phyloP scores from a whole-genome alignment of 2,888 invertebrate species.

The Eupeodes latifasciatus region DNA sequence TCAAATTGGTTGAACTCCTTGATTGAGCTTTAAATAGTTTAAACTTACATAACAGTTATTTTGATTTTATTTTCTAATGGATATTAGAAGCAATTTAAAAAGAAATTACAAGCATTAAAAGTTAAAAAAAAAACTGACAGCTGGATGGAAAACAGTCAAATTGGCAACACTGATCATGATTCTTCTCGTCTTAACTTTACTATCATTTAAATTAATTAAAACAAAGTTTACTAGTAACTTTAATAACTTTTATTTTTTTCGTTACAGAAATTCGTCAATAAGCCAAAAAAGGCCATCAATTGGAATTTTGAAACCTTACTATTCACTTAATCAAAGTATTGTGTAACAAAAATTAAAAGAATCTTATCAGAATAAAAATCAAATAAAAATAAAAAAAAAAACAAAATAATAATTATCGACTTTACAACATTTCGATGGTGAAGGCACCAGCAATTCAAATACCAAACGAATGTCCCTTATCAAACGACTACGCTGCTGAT shows the following conservation, averaged over 20 bases:
- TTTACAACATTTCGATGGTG: constrained; percentile 69
- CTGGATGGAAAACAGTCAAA: too few species aligned
- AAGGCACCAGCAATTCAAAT: constrained; percentile 63
- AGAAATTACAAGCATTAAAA: too few species aligned
- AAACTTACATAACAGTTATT: too few species aligned
- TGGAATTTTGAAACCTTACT: constrained; percentile 24
- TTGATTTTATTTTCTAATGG: too few species aligned
- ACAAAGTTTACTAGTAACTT: neutral
- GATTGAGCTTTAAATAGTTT: too few species aligned
- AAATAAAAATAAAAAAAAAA: neutral
- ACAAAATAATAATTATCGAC: constrained; percentile 28
- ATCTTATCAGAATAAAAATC: neutral
- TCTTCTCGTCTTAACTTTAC: too few species aligned
- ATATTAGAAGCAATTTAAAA: too few species aligned
- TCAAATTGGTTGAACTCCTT: too few species aligned
- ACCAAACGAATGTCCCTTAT: constrained; percentile 56
- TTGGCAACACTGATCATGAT: too few species aligned
- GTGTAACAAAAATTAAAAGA: neutral
- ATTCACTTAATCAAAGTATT: neutral
- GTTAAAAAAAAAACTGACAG: too few species aligned
- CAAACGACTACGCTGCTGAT: constrained; percentile 15
- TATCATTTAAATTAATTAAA: neutral
- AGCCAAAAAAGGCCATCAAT: neutral
- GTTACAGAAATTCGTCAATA: constrained; percentile 40
- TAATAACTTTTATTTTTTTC: neutral